Evolutionary conservation across 2,888 invertebrate genomes (phyloP), one percentile per base, ranked within the genome.

Genomic region (Baronia brevicornis): DNA sequence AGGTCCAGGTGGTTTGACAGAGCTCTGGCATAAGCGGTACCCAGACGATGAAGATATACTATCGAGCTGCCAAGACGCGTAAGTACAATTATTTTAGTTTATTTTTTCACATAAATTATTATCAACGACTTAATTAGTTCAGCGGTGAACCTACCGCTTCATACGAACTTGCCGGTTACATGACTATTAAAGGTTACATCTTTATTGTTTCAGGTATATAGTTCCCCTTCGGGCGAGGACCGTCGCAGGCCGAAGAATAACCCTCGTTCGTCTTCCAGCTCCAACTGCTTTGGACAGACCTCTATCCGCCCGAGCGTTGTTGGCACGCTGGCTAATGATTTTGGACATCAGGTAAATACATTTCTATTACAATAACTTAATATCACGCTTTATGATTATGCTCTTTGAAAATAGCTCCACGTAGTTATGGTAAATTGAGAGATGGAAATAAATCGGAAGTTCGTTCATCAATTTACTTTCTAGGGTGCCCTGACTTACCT

Each of bases 41-140:
- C 82, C 84, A 0, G 84, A 84, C 48, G 78, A 74, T 35, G 84
- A 82, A 9, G 80, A 84, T 28, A 74, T 82, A 15, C 44, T 84
- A 3, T 80, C 82, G 0, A 84, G 80, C 41, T 82, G 82, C 48
- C 82, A 84, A 45, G 82, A 82, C 59, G 71, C 69, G 82, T 82
- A 35, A 67, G 82, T 70, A 13, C 19, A 10, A 22, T 28, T n/a
- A 8, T 7, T 18, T 15, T 6, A 4, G 10, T 15, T 9, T 12
- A 8, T 19, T 20, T n/a, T n/a, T n/a, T n/a, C n/a, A n/a, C n/a
- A n/a, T n/a, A n/a, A n/a, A n/a, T n/a, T n/a, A n/a, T n/a, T n/a
- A n/a, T n/a, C n/a, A n/a, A n/a, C n/a, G n/a, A n/a, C n/a, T n/a
- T n/a, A n/a, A n/a, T n/a, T n/a, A n/a, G n/a, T n/a, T n/a, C n/a